Evolutionary conservation across 2,888 invertebrate species (phyloP).

Genomic region (Lacanobia oleracea): DNA sequence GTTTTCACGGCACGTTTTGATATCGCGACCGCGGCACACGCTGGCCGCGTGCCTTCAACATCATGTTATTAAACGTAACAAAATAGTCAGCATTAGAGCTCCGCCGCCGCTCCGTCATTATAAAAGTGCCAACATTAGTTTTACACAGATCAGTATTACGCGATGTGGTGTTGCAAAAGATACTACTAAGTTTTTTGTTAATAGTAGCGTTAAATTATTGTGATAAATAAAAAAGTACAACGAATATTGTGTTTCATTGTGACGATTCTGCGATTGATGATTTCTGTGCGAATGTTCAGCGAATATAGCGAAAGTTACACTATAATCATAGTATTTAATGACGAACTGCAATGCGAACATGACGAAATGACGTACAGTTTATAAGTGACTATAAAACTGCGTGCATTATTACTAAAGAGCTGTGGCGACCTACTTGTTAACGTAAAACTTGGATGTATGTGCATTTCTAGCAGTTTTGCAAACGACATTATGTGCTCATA

Average conservation of each 20-base stretch:
- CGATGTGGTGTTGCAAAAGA: slow-evolving; percentile 64
- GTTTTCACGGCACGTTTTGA: slow-evolving; percentile 11
- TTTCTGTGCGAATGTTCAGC: slow-evolving; percentile 47
- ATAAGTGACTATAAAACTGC: slow-evolving; percentile 53
- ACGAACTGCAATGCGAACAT: slow-evolving; percentile 65
- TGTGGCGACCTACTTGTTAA: slow-evolving; percentile 51
- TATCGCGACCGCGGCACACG: slow-evolving; percentile 13
- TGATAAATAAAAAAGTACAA: slow-evolving; percentile 69
- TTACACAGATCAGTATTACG: slow-evolving; percentile 80
- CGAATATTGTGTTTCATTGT: slow-evolving; percentile 61
- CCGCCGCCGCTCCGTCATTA: slow-evolving; percentile 58
- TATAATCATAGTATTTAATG: slow-evolving; percentile 44
- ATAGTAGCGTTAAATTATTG: slow-evolving; percentile 66
- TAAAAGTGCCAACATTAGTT: slow-evolving; percentile 81
- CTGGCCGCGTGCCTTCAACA: slow-evolving; percentile 3
- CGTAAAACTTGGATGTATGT: slow-evolving; percentile 32
- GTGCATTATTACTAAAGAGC: slow-evolving; percentile 44
- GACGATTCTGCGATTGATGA: not conserved
- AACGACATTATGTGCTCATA: slow-evolving; percentile 9
- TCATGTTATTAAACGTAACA: slow-evolving; percentile 11
- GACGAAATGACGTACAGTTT: slow-evolving; percentile 52
- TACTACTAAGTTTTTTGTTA: slow-evolving; percentile 60
- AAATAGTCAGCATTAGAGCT: slow-evolving; percentile 24
- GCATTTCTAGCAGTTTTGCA: slow-evolving; percentile 25
- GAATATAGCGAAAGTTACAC: slow-evolving; percentile 37